Base-by-base conservation (phyloP, 2,888 invertebrate genomes). In the Heliconius charithonia region DNA sequence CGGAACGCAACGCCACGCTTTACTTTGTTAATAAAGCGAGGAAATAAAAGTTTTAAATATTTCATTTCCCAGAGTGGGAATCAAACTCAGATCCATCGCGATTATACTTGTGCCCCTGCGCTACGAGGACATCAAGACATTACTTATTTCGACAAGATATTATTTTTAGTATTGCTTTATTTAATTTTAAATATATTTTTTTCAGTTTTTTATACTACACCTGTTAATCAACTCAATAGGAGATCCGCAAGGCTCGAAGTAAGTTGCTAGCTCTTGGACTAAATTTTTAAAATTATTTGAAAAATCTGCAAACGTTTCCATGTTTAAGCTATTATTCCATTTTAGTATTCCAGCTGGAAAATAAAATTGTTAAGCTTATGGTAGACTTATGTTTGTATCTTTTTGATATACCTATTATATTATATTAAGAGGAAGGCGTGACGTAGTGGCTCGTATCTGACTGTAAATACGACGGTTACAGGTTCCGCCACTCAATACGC, bases 211-310 rank as follows among this genome's bases (percentile, higher is more conserved):
- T 13, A 67, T 71, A 76, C 72, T 75, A 67, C 86, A 86, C 80
- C 85, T 85, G 22, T 84, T 79, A 12, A 88, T 82, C 74, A 91
- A 80, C 72, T 90, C 89, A 41, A 87, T 86, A 4, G 91, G 91
- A 67, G 85, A 89, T 62, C 85, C 85, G 69, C 87, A 88, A 0
- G 91, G 91, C 65, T 86, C 81, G 69, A 89, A 88, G 76, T 83
- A 87, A 10, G 75, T 19, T 0, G 87, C 80, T 81, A 91, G 73
- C 80, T 91, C 91, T 19, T 89, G 86, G 0, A 91, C 85, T 41
- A 91, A 77, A 0, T 29, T 7, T 32, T 81, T 83, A 32, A 90
- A 86, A 19, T 88, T 88, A 2, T 51, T 73, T 0, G 83, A 78
- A 80, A 91, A 89, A 2, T 87, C 83, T 3, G 79, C 75, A 2